Percentiles rank a stretch among this genome's conserved stretches.
Evolutionary conservation across 2,113 vertebrate genomes (phyloP).

Genomic region (Salvelinus namaycush): DNA sequence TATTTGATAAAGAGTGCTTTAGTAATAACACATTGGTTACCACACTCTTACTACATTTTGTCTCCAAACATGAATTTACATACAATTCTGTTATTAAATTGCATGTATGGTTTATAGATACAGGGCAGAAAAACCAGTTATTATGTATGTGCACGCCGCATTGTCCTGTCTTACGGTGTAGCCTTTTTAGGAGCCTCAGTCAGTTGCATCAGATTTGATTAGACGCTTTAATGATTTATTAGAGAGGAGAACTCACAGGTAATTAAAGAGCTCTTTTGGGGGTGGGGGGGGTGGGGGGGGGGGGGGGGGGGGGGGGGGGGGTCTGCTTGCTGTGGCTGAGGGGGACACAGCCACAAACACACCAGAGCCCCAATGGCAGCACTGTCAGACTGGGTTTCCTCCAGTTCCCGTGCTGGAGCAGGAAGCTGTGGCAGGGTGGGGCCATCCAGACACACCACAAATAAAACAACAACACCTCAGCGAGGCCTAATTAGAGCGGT

Average conservation of each 20-base stretch:
- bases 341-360: slow-evolving; percentile 34
- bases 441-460: slow-evolving; percentile 31
- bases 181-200: slow-evolving; percentile 32
- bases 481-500: slow-evolving; percentile 52
- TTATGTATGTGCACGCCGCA: slow-evolving; percentile 6
- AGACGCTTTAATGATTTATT: slow-evolving; percentile 54
- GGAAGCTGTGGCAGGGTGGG: slow-evolving; percentile 54
- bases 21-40: too few species aligned
- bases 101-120: too few species aligned
- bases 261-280: slow-evolving; percentile 52
- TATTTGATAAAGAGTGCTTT: background rate
- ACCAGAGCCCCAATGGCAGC: slow-evolving; percentile 46
- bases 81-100: too few species aligned
- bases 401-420: slow-evolving; percentile 41
- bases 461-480: slow-evolving; percentile 66
- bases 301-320: slow-evolving; percentile 68
- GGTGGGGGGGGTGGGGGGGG: slow-evolving; percentile 55
- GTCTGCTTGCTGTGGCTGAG: slow-evolving; percentile 43
- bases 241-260: slow-evolving; percentile 46
- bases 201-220: slow-evolving; percentile 48
- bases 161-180: slow-evolving; percentile 27
- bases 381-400: slow-evolving; percentile 42
- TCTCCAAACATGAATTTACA: too few species aligned
- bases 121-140: background rate
- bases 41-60: too few species aligned